These are phyloP conservation scores for Diaprepes abbreviatus DNA, from an alignment of 2,888 invertebrate species.

Conservation along the genomic window DNA sequence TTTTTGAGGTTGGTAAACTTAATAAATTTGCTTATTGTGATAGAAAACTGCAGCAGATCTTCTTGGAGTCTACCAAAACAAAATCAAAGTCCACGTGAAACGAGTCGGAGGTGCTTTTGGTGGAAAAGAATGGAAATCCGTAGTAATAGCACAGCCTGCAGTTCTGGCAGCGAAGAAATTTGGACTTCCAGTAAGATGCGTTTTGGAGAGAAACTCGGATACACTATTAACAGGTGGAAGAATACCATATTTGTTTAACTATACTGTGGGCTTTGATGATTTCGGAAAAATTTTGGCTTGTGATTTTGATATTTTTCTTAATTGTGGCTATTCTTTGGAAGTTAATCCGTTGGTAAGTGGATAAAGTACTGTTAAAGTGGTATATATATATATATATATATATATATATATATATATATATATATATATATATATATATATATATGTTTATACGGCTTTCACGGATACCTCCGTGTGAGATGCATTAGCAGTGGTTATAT, in stretches of 20 bases:
- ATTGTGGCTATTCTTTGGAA: conserved; percentile 88
- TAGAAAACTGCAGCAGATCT: conserved; percentile 79
- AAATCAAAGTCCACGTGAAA: conserved; percentile 84
- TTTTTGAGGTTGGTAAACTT: too few species aligned
- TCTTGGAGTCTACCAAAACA: conserved; percentile 80
- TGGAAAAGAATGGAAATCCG: conserved; percentile 88
- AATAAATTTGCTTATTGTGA: too few species aligned
- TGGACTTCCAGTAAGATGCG: conserved; percentile 73
- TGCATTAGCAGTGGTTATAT: too few species aligned
- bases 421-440: too few species aligned
- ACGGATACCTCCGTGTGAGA: too few species aligned
- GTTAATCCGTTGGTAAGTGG: conserved; percentile 81
- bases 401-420: too few species aligned
- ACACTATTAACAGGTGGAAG: conserved; percentile 91
- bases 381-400: too few species aligned
- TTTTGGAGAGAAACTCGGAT: conserved; percentile 94
- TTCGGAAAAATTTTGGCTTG: conserved; percentile 83
- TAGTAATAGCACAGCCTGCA: conserved; percentile 78
- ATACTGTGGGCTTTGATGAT: conserved; percentile 84
- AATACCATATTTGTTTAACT: conserved; percentile 89
- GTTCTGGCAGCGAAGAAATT: conserved; percentile 87
- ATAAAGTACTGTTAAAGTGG: too few species aligned
- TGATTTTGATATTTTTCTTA: conserved; percentile 81
- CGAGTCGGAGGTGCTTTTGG: conserved; percentile 96
- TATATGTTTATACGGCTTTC: too few species aligned